Base-by-base conservation (phyloP, 1,140 invertebrate species). In the Lordiphosa mommai region DNA sequence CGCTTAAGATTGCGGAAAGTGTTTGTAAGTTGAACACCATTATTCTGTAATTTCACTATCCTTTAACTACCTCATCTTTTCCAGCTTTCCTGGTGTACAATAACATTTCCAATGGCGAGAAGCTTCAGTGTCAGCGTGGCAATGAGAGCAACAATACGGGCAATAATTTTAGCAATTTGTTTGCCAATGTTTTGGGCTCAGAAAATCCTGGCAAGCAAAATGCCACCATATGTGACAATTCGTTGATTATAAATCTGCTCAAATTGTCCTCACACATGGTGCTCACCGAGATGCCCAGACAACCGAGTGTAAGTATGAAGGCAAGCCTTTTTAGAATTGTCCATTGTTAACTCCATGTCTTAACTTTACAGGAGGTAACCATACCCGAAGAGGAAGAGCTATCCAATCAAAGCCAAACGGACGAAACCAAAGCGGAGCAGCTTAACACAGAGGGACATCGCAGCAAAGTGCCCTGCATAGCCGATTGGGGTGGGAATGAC, bases 351-450 rank as follows among this genome's bases (percentile, higher is more conserved):
- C n/a, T n/a, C n/a, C n/a, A n/a, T n/a, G n/a, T n/a, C n/a, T n/a
- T n/a, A 27, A 3, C 3, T 34, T 4, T 43, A 7, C n/a, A 88
- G 86, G 86, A 88, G 60, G 80, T 88, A 10, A 73, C 86, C 2
- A 88, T 88, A 47, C 86, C 86, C 8, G 86, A 88, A 47, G 86
- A 87, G 37, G 77, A 85, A 40, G 67, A 87, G 46, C 64, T 86
- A 8, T 84, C 88, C 1, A 91, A 89, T 51, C 88, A 90, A 69
- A 90, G 90, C 17, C 94, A 95, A 90, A 95, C 94, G 0, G 94
- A 96, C 76, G 94, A 95, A 88, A 94, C 92, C 64, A 95, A 96
- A 90, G 93, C 91, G 1, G 93, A 94, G 27, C 93, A 94, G 70
- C 91, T 92, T 30, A 91, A 92, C 32, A 91, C 91, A 23, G 91